Base-by-base conservation (phyloP, 2,888 invertebrate genomes). In the Limnephilus marmoratus region DNA sequence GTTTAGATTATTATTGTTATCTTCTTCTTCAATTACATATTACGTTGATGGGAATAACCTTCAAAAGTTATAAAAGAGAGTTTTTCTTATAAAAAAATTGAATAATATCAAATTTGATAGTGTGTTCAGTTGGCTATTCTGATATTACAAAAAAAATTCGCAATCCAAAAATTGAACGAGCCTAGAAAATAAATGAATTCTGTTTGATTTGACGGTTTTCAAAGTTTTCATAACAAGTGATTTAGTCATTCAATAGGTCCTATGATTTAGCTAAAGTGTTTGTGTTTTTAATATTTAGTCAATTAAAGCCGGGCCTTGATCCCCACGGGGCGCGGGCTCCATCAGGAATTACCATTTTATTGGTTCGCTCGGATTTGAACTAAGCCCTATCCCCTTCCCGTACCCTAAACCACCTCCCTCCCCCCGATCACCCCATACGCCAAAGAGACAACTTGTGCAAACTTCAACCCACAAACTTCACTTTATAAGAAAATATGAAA, bases 281-380 rank as follows among this genome's bases (percentile, higher is more conserved):
- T 83, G 83, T 31, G 85, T 45, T 45, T 86, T 86, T 86, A 86
- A 86, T 86, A 88, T 68, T 53, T 68, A 88, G 68, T 88, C 88
- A 88, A 88, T 88, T 68, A 88, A 88, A 88, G 13, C 49, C 9
- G 49, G 49, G 86, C 49, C 45, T 68, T 88, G 68, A 68, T 88
- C 68, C 88, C 29, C 15, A 18, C 5, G 18, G 53, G 87, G 85
- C 82, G 81, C 29, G 81, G 41, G 85, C 45, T 34, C 83, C 83
- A 31, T 34, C 83, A 41, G 53, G 34, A 87, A 87, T 87, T 87
- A 87, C 87, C 87, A 87, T 87, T 87, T 87, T 87, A 87, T 87
- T 49, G 87, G 53, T 87, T 87, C 68, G 7, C 49, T 15, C 24
- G 37, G 53, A 29, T 88, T 29, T 15, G 88, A 18, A 68, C 18